These are phyloP conservation scores for Hemithea aestivaria DNA, from an alignment of 2,888 invertebrate genomes.

Conservation along the genomic window DNA sequence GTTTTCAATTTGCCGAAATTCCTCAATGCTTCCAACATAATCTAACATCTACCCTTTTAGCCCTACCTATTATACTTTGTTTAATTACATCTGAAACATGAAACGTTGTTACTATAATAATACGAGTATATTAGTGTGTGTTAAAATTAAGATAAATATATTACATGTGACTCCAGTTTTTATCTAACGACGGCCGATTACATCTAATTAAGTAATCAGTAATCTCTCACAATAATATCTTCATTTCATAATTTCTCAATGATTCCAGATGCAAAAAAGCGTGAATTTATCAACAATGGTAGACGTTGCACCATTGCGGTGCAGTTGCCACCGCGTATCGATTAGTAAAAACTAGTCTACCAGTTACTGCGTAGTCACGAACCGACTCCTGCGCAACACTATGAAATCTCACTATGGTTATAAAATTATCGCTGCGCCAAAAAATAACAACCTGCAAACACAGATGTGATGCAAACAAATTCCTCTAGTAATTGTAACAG, in stretches of 20 bases:
- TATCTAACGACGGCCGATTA: too few relatives aligned
- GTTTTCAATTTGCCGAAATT: too few relatives aligned
- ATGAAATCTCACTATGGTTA: slow-evolving; percentile 42
- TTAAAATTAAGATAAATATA: too few relatives aligned
- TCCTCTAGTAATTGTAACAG: slow-evolving; percentile 20
- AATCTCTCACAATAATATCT: slow-evolving; percentile 19
- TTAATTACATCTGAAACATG: too few relatives aligned
- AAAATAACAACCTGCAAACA: slow-evolving; percentile 28
- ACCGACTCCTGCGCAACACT: slow-evolving; percentile 41
- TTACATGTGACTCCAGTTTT: too few relatives aligned
- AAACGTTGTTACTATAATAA: too few relatives aligned
- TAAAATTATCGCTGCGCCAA: slow-evolving; percentile 34
- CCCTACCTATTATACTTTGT: too few relatives aligned
- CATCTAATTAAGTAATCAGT: too few relatives aligned
- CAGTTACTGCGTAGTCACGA: slow-evolving; percentile 44
- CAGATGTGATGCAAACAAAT: slow-evolving; percentile 28
- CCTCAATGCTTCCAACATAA: too few relatives aligned
- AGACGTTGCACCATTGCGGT: slow-evolving; percentile 23
- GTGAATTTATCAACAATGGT: slow-evolving; percentile 45
- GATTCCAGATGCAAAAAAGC: slow-evolving; percentile 35
- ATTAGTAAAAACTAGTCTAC: slow-evolving; percentile 38
- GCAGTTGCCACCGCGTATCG: slow-evolving; percentile 45
- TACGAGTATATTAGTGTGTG: too few relatives aligned
- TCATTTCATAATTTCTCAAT: slow-evolving; percentile 31
- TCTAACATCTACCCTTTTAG: too few relatives aligned